Conservation (phyloP, 2,888 invertebrate genomes). For the Cistogaster globosa region DNA sequence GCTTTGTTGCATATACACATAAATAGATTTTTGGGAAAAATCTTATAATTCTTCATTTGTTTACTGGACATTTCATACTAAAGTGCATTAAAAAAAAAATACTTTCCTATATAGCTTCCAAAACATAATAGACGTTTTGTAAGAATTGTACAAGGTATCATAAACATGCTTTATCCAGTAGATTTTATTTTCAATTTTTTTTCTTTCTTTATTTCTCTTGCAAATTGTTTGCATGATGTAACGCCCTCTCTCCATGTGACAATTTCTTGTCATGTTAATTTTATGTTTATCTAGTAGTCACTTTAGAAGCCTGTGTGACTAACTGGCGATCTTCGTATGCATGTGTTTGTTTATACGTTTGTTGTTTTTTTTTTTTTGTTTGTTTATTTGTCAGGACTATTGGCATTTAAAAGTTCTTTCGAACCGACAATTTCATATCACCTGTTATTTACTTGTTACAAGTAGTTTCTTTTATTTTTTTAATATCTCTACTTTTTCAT, state of each 20-base stretch:
- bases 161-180: not conserved
- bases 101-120: not conserved
- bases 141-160: not conserved
- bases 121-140: slow-evolving; percentile 50
- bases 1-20: no score
- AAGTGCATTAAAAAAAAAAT: not conserved
- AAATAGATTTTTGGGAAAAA: no score
- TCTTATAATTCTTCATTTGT: not conserved
- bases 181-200: slow-evolving; percentile 12
- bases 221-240: slow-evolving; percentile 46
- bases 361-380: slow-evolving; percentile 38
- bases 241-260: slow-evolving; percentile 38
- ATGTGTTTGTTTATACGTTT: slow-evolving; percentile 12
- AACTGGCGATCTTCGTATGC: not conserved
- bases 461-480: slow-evolving; percentile 48
- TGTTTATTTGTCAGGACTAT: slow-evolving; percentile 55
- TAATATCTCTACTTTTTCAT: slow-evolving; percentile 17
- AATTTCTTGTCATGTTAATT: slow-evolving; percentile 55
- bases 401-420: slow-evolving; percentile 57
- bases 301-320: slow-evolving; percentile 25
- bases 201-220: not conserved
- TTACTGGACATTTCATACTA: not conserved
- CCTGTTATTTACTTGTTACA: slow-evolving; percentile 63
- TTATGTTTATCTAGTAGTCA: slow-evolving; percentile 61
- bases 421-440: slow-evolving; percentile 63